Evolutionary conservation across 2,888 invertebrate species (phyloP), one percentile per base, ranked within the genome.

Genomic region (Agonopterix arenella): DNA sequence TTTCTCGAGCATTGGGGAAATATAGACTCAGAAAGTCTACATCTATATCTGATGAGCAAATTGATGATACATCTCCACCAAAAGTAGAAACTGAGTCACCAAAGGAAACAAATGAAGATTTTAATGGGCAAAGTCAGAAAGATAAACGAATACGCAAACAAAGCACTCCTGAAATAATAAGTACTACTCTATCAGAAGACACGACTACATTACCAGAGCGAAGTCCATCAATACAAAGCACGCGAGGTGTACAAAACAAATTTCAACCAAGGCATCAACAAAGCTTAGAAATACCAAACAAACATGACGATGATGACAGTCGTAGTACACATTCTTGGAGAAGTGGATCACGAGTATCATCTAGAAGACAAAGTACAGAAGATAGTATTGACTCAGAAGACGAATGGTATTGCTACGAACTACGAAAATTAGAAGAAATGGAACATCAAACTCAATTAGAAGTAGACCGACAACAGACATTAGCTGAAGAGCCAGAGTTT

Each of bases 301-400:
- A 92, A 56, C 92, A 92, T 48, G 94, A 94, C 53, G 96, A 96
- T 58, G 96, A 97, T 54, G 97, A 97, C 66, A 95, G 93, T 62
- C 90, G 93, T 61, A 96, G 96, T 72, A 96, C 95, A 2, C 95
- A 96, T 82, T 96, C 96, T 0, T 96, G 95, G 90, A 91, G 96
- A 61, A 96, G 96, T 64, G 93, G 95, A 0, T 97, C 96, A 0
- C 89, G 95, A 60, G 94, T 95, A 1, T 96, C 96, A 1, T 96
- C 96, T 0, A 90, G 97, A 59, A 90, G 97, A 47, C 97, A 97
- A 81, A 96, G 96, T 68, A 97, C 97, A 0, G 97, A 97, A 83
- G 97, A 97, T 64, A 96, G 96, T 65, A 97, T 97, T 51, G 97
- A 97, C 74, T 96, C 96, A 28, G 97, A 97, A 80, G 97, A 97